phyloP scores from a whole-genome alignment of 2,797 vertebrate genomes.

The Bothrops alternatus region DNA sequence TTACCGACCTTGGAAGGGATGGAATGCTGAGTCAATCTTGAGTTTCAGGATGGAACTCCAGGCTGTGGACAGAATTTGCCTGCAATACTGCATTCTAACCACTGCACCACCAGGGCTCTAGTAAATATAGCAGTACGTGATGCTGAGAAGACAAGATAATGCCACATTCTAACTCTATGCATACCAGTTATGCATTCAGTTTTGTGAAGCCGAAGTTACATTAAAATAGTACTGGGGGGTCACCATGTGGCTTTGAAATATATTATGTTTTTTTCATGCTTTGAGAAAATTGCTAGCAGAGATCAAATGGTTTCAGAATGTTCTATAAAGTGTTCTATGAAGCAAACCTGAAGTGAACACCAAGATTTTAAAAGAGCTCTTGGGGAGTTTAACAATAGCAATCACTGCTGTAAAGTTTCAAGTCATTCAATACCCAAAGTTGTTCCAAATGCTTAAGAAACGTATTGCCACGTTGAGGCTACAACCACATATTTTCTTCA shows the following conservation, averaged over 20 bases:
- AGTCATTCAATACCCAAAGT: conserved; percentile 48
- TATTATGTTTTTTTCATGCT: not conserved
- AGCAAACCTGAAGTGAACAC: conserved; percentile 30
- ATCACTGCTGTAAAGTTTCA: conserved; percentile 38
- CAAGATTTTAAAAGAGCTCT: conserved; percentile 35
- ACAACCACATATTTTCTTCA: not conserved
- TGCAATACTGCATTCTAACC: not conserved
- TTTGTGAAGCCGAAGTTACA: not conserved
- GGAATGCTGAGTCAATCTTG: not conserved
- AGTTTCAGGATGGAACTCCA: not conserved
- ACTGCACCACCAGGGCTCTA: not conserved
- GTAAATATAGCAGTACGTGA: not conserved
- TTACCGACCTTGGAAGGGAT: not conserved
- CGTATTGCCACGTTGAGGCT: conserved; percentile 36
- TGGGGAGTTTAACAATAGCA: conserved; percentile 16
- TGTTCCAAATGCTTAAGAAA: conserved; percentile 36
- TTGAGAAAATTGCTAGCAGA: not conserved
- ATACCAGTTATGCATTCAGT: not conserved
- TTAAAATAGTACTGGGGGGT: not conserved
- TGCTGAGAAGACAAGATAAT: not conserved
- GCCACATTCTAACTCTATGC: not conserved
- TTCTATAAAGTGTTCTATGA: not conserved
- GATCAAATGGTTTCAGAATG: not conserved
- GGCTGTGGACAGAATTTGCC: not conserved
- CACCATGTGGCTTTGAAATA: not conserved